phyloP scores from a whole-genome alignment of 2,113 vertebrate species.

The Acrocephalus arundinaceus region DNA sequence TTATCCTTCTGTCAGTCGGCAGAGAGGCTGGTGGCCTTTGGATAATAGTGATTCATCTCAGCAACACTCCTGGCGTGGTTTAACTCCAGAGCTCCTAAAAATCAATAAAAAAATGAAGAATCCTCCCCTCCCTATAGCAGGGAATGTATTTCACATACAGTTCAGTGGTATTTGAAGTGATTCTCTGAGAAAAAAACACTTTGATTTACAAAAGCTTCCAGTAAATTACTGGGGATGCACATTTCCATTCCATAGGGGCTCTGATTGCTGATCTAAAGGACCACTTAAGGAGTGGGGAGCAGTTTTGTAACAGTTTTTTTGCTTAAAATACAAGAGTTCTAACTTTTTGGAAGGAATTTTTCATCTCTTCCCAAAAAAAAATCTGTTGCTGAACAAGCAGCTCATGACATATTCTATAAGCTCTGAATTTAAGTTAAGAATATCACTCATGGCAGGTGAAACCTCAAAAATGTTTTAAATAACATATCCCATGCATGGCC shows the following conservation, averaged over 20 bases:
- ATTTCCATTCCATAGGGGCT: constrained; percentile 6
- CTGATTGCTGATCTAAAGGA: not conserved
- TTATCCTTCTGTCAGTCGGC: constrained; percentile 98
- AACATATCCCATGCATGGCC: no score
- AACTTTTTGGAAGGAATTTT: not conserved
- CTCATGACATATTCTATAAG: not conserved
- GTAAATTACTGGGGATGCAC: constrained; percentile 11
- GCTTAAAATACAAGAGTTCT: not conserved
- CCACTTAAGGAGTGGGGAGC: not conserved
- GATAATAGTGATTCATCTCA: constrained; percentile 94
- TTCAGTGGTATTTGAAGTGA: constrained; percentile 12
- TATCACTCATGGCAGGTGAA: not conserved
- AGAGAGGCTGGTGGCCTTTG: constrained; percentile 90
- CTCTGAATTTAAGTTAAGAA: not conserved
- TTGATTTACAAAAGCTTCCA: constrained; percentile 50
- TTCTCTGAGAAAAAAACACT: constrained; percentile 39
- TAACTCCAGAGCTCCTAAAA: constrained; percentile 86
- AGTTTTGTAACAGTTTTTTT: not conserved
- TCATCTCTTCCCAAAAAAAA: not conserved
- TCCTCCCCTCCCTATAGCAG: not conserved
- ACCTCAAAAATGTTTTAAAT: not conserved
- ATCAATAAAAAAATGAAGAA: constrained; percentile 87
- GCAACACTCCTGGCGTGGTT: constrained; percentile 90
- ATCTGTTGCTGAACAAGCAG: not conserved
- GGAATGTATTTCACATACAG: constrained; percentile 23